Base-by-base conservation (phyloP, 2,113 vertebrate species). In the Bos javanicus region DNA sequence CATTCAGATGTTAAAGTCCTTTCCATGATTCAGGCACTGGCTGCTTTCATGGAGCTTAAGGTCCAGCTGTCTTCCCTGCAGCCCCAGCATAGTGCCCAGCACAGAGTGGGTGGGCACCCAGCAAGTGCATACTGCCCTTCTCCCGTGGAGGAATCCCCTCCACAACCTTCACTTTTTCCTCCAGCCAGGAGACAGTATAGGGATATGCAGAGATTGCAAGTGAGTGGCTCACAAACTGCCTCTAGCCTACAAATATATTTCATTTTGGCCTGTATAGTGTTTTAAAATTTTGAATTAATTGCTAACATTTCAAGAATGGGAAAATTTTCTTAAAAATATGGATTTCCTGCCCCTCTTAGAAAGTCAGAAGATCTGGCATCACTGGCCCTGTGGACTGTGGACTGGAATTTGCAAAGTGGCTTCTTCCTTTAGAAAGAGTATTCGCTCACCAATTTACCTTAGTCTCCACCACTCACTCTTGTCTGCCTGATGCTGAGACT, bases 281-380 rank as follows among this genome's bases (percentile, higher is more conserved):
- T 71, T 43, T 52, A 86, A 92, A 92, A 10, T 52, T 87, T 76
- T 82, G 46, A 46, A 74, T 94, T 71, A 91, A 76, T 78, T 80
- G n/a, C 71, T 91, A 48, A 25, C 39, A 62, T 96, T 96, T 97
- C 78, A 96, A 57, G 94, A 92, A 62, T 54, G 25, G 74, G 64
- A 48, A 6, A 36, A 17, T 92, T 95, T 85, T 84, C 50, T 10
- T 96, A 78, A 92, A 94, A 95, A 56, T 90, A 43, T 7, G 3
- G 15, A 85, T 81, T 62, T 91, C n/a, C 25, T 71, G 1, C 36
- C 17, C 10, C 4, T 92, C 19, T 86, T 60, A 30, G 67, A 88
- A 94, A 92, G 84, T 87, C 71, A 90, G 26, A 74, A 87, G 48
- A n/a, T 83, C 16, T 71, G 67, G 60, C 56, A n/a, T 80, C 46